Conservation (phyloP, 2,888 invertebrate species). For the Chloroclystis v-ata region DNA sequence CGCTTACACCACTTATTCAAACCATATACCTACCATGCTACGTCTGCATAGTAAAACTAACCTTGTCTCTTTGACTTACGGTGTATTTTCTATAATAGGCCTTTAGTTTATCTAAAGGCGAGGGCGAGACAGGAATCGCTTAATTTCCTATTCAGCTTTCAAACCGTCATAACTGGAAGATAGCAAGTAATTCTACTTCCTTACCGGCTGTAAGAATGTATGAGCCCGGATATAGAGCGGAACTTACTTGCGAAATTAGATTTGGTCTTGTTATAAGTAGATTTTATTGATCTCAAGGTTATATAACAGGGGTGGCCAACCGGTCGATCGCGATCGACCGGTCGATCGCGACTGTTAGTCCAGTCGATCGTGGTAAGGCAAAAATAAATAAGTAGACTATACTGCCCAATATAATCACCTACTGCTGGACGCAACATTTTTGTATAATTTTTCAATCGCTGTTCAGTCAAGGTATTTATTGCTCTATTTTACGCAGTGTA, state of each 20-base stretch:
- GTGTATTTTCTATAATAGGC: conserved; percentile 1
- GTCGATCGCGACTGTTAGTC: too few species aligned
- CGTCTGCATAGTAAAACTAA: conserved; percentile 5
- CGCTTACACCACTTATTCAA: conserved; percentile 22
- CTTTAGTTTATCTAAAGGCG: conserved; percentile 16
- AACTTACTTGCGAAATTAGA: background rate
- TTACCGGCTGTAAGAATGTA: background rate
- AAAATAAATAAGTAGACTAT: too few species aligned
- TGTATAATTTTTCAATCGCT: too few species aligned
- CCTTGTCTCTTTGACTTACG: background rate
- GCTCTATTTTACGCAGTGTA: too few species aligned
- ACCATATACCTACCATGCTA: conserved; percentile 7
- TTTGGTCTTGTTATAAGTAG: too few species aligned
- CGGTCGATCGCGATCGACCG: too few species aligned
- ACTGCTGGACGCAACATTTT: too few species aligned
- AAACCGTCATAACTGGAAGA: conserved; percentile 8
- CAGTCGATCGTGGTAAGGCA: too few species aligned
- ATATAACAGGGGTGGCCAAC: too few species aligned
- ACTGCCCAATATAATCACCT: too few species aligned
- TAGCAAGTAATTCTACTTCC: conserved; percentile 6
- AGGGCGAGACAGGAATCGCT: conserved; percentile 15
- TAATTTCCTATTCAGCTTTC: conserved; percentile 18
- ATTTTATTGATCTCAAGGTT: too few species aligned
- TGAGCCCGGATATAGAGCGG: background rate
- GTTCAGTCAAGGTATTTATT: too few species aligned